Evolutionary conservation across 92 coral and sea anemone species (phyloP).

Genomic region (Blastomussa wellsi): DNA sequence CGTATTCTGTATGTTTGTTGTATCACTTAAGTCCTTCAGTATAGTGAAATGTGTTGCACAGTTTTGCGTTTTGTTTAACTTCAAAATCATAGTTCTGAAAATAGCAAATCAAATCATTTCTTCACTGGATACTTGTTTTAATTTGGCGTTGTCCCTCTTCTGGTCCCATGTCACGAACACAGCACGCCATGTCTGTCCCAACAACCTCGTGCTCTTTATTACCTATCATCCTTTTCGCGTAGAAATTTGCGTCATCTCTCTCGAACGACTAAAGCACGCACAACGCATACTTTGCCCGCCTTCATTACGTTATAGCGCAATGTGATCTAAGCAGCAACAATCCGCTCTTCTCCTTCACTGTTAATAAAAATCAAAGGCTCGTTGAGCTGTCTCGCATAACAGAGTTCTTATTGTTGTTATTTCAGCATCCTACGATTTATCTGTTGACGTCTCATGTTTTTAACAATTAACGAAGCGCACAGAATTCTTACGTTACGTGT

Average conservation of each 20-base stretch:
- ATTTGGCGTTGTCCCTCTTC: not conserved
- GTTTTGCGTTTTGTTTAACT: not conserved
- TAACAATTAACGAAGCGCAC: too few species aligned
- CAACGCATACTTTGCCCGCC: not conserved
- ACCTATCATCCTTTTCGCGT: not conserved
- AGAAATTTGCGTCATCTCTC: too few species aligned
- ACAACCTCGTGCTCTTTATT: not conserved
- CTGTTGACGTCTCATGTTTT: too few species aligned
- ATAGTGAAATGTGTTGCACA: not conserved
- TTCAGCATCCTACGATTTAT: too few species aligned
- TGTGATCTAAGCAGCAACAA: too few species aligned
- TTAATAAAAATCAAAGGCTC: too few species aligned
- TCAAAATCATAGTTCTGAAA: not conserved
- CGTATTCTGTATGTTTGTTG: too few species aligned
- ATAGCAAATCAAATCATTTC: not conserved
- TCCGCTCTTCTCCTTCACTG: too few species aligned
- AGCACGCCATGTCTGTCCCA: not conserved
- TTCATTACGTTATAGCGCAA: too few species aligned
- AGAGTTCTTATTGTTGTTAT: too few species aligned
- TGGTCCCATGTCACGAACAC: not conserved
- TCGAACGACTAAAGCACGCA: not conserved
- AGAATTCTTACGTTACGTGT: too few species aligned
- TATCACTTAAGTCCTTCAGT: not conserved
- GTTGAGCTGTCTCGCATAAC: too few species aligned
- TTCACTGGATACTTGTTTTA: not conserved